These are phyloP conservation scores for Cercocebus atys DNA, from an alignment of 2,113 vertebrate species.

Conservation along the genomic window DNA sequence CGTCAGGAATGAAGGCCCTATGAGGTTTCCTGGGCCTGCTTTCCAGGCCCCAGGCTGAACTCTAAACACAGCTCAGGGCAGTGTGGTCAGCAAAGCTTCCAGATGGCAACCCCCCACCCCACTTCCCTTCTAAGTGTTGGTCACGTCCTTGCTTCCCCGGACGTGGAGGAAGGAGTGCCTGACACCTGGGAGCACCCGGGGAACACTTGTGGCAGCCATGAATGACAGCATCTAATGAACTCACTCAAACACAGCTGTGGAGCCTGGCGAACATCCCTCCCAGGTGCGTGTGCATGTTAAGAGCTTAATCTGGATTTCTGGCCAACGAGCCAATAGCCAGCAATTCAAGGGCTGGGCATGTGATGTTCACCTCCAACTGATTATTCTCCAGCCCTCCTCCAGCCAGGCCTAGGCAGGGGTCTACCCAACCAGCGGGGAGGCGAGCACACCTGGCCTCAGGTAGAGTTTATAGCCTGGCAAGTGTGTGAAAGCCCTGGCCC, in stretches of 20 bases:
- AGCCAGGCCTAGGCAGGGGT: neutral
- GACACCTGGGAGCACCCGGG: neutral
- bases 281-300: no score
- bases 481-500: neutral
- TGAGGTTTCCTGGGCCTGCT: neutral
- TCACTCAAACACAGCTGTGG: no score
- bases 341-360: neutral
- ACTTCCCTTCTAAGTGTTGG: neutral
- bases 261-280: neutral
- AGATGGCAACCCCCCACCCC: accelerated
- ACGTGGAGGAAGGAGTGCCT: neutral
- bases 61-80: neutral
- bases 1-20: neutral
- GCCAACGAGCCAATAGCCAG: neutral
- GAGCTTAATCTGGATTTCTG: neutral
- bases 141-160: neutral
- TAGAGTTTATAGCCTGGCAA: neutral
- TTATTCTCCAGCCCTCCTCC: neutral
- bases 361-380: neutral
- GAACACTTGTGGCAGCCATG: neutral
- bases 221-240: neutral
- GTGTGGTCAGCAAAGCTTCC: neutral
- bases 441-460: accelerated
- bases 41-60: neutral
- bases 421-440: neutral